phyloP scores from a whole-genome alignment of 2,888 invertebrate species.

The Colletes collaris region DNA sequence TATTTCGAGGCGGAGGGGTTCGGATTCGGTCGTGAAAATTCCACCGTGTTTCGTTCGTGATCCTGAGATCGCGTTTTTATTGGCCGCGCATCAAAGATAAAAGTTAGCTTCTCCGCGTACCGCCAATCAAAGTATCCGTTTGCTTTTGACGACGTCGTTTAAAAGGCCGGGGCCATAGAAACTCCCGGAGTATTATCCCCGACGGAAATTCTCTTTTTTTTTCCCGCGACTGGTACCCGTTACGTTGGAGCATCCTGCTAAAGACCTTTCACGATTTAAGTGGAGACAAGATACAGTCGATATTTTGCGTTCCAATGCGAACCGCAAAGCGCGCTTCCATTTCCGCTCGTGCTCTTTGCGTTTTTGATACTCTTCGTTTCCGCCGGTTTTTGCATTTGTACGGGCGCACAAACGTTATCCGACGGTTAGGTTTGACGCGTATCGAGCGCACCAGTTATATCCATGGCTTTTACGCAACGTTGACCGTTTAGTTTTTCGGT shows the following conservation, averaged over 20 bases:
- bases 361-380: too few species aligned
- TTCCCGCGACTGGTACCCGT: not conserved
- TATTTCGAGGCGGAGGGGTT: not conserved
- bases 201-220: too few species aligned
- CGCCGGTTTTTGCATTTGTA: not conserved
- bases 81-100: not conserved
- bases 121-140: constrained; percentile 19
- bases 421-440: too few species aligned
- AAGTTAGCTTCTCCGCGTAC: not conserved
- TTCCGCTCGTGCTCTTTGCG: too few species aligned
- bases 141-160: constrained; percentile 26
- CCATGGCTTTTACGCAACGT: too few species aligned
- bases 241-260: too few species aligned
- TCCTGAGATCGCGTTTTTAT: not conserved
- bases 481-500: too few species aligned
- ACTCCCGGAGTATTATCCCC: not conserved
- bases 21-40: not conserved
- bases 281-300: not conserved
- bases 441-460: too few species aligned
- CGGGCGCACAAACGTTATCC: too few species aligned
- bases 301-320: too few species aligned
- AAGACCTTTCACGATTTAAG: not conserved
- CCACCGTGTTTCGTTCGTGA: not conserved
- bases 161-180: not conserved
- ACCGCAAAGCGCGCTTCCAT: too few species aligned